Evolutionary conservation across 1,140 invertebrate species (phyloP).

Genomic region (Drosophila nannoptera): DNA sequence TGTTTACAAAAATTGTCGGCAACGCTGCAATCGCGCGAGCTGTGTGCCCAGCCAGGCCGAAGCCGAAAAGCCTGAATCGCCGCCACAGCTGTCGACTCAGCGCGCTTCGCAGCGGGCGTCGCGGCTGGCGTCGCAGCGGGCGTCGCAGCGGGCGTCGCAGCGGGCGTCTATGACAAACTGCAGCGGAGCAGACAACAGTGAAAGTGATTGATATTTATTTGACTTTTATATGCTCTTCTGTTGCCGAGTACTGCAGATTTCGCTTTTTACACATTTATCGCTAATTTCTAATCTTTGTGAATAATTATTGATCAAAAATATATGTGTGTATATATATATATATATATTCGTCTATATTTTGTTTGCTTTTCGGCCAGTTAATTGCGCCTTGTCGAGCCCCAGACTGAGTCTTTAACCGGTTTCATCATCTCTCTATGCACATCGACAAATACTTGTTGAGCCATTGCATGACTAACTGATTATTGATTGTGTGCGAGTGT

Average conservation of each 20-base stretch:
- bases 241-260: constrained; percentile 49
- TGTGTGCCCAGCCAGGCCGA: constrained; percentile 11
- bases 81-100: constrained; percentile 9
- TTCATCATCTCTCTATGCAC: constrained; percentile 12
- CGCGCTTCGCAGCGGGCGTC: constrained; percentile 2
- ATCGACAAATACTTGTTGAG: constrained; percentile 21
- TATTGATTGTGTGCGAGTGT: not conserved
- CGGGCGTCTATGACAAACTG: constrained; percentile 53
- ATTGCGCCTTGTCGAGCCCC: constrained; percentile 25
- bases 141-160: constrained; percentile 18
- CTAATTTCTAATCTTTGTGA: constrained; percentile 49
- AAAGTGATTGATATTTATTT: constrained; percentile 72
- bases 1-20: constrained; percentile 63
- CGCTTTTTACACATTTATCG: constrained; percentile 45
- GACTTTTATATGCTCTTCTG: constrained; percentile 22
- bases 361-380: not conserved
- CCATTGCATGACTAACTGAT: constrained; percentile 13
- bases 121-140: not conserved
- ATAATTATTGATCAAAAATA: not conserved
- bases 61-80: constrained; percentile 1
- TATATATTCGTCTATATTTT: too few relatives aligned
- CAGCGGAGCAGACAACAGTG: constrained; percentile 41
- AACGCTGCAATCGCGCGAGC: constrained; percentile 21
- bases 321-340: too few relatives aligned
- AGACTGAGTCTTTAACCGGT: constrained; percentile 25